These are phyloP conservation scores for Tylochromis polylepis DNA, from an alignment of 2,113 vertebrate species.

Conservation along the genomic window DNA sequence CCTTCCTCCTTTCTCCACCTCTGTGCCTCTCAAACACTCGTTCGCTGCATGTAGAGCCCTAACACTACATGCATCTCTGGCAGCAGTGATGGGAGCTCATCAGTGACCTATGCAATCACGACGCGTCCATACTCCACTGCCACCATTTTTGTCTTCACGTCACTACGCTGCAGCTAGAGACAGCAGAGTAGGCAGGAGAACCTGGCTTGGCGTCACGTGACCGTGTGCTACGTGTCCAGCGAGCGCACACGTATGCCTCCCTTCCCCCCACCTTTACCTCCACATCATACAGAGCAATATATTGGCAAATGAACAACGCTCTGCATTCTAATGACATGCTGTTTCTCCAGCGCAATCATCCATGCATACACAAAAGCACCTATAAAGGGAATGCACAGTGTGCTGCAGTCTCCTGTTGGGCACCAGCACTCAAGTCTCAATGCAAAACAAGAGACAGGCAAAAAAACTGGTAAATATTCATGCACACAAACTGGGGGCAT, in stretches of 20 bases:
- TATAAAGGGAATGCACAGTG: not conserved
- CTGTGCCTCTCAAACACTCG: not conserved
- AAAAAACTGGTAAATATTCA: not conserved
- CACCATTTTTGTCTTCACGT: conserved; percentile 24
- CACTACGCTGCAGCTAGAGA: not conserved
- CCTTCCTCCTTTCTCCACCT: not conserved
- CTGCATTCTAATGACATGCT: conserved; percentile 25
- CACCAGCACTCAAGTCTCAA: not conserved
- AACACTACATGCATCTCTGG: not conserved
- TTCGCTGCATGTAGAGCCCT: not conserved
- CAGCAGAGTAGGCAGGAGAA: not conserved
- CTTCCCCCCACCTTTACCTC: conserved; percentile 6
- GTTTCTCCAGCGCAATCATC: not conserved
- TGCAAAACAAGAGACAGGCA: not conserved
- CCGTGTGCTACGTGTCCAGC: not conserved
- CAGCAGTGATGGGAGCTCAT: conserved; percentile 24
- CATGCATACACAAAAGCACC: not conserved
- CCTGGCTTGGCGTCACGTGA: not conserved
- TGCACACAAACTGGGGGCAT: not conserved
- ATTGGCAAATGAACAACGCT: conserved; percentile 10
- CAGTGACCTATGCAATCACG: conserved; percentile 20
- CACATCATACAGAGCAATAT: not conserved
- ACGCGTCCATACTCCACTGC: not conserved
- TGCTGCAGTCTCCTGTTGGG: not conserved
- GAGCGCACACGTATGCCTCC: not conserved